phyloP scores from a whole-genome alignment of 2,797 vertebrate species.

The Chelon labrosus region DNA sequence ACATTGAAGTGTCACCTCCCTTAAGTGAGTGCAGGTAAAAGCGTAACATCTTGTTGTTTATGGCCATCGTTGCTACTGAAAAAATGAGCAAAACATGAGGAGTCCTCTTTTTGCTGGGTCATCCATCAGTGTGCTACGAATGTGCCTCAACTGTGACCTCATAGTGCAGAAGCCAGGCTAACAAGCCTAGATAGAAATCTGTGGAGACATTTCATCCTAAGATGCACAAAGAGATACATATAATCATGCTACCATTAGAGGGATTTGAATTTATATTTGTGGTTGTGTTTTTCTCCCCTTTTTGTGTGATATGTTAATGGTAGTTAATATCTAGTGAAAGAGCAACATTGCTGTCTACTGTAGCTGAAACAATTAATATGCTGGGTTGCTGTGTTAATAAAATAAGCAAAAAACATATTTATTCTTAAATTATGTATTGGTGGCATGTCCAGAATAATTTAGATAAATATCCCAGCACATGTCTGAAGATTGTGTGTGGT shows the following conservation, averaged over 20 bases:
- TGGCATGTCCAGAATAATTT: slow-evolving; percentile 1
- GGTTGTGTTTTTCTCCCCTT: background rate
- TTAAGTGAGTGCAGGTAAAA: slow-evolving; percentile 25
- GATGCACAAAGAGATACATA: background rate
- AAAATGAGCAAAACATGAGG: slow-evolving; percentile 26
- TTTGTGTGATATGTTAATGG: background rate
- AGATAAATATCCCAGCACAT: background rate
- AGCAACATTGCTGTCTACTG: slow-evolving; percentile 1
- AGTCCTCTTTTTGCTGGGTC: slow-evolving; percentile 25
- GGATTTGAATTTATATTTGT: background rate
- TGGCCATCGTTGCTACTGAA: background rate
- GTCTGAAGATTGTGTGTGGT: background rate
- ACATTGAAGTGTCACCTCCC: slow-evolving; percentile 11
- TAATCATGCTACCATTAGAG: background rate
- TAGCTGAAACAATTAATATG: slow-evolving; percentile 17
- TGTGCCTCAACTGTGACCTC: slow-evolving; percentile 32
- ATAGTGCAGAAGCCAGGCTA: background rate
- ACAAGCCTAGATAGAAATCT: background rate
- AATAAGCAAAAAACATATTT: background rate
- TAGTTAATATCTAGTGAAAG: background rate
- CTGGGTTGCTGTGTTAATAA: background rate
- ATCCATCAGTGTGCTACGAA: slow-evolving; percentile 18
- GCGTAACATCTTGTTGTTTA: slow-evolving; percentile 13
- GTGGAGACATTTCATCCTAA: slow-evolving; percentile 1
- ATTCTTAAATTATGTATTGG: too few species aligned